Evolutionary conservation across 2,888 invertebrate genomes (phyloP), one percentile per base, ranked within the genome.

Genomic region (Leptodirus hochenwartii): DNA sequence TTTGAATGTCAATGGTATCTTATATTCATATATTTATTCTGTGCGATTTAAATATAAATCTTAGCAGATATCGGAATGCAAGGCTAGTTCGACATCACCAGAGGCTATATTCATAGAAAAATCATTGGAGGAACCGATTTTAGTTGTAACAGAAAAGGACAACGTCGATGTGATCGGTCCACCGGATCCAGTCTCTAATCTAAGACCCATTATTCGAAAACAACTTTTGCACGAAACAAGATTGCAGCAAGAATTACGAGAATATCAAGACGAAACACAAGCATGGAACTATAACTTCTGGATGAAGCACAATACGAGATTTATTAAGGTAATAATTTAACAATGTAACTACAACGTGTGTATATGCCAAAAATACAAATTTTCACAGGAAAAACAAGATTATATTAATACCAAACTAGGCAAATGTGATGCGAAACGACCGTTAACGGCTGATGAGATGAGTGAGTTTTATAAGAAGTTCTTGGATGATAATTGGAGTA

Each of bases 261-360:
- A 66, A 39, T 51, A 67, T 39, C 66, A 76, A 44, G 59, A 65
- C 37, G 69, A 71, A 35, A 75, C 78, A 0, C 80, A 82, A 43
- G 58, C 64, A 32, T 88, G 85, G 85, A 85, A 87, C 52, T 75
- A 85, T 39, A 58, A 64, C 20, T 88, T 87, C 56, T 88, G 88
- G 88, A 59, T 64, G 1, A 61, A 63, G 36, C 87, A 88, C 43
- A 88, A 88, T 47, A 63, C 64, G 14, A 67, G 64, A 32, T 88
- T 85, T 54, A 65, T 69, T 44, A 62, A 73, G 52, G 77, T 76
- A 54, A 43, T 32, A 23, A 47, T 38, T 30, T 33, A 20, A 23
- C 13, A 26, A 16, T 25, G 12, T 25, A 9, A 25, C 28, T 20
- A n/a, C 6, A n/a, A 8, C 8, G 20, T 20, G 6, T 22, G 20